phyloP scores from a whole-genome alignment of 1,140 invertebrate genomes.

The Leptonema lineaticorne region DNA sequence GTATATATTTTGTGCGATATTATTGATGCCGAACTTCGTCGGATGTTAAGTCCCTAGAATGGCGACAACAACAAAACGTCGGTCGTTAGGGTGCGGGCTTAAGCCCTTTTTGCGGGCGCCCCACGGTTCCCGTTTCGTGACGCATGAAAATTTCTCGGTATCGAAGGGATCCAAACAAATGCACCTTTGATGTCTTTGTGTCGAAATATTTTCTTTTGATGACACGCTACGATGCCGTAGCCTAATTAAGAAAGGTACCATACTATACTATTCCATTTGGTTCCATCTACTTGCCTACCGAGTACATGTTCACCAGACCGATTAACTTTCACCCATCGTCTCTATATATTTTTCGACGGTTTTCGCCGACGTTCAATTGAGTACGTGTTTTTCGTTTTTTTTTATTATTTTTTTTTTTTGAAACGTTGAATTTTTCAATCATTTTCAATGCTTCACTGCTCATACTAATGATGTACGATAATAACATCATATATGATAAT shows the following conservation, averaged over 20 bases:
- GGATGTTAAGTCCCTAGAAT: too few species aligned
- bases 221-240: not conserved
- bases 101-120: too few species aligned
- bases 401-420: too few species aligned
- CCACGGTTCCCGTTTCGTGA: not conserved
- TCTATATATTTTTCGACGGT: not conserved
- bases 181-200: constrained; percentile 26
- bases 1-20: too few species aligned
- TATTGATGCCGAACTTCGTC: too few species aligned
- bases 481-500: too few species aligned
- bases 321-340: not conserved
- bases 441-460: too few species aligned
- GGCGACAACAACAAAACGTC: not conserved
- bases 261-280: too few species aligned
- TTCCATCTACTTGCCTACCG: too few species aligned
- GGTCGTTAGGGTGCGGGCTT: not conserved
- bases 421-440: too few species aligned
- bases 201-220: constrained; percentile 6
- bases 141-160: constrained; percentile 9
- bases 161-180: not conserved
- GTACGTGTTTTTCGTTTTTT: too few species aligned
- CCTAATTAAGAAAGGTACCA: constrained; percentile 5
- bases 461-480: too few species aligned
- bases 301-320: constrained; percentile 1
- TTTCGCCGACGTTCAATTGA: not conserved